phyloP scores from a whole-genome alignment of 2,113 vertebrate species.

The Rafetus swinhoei region DNA sequence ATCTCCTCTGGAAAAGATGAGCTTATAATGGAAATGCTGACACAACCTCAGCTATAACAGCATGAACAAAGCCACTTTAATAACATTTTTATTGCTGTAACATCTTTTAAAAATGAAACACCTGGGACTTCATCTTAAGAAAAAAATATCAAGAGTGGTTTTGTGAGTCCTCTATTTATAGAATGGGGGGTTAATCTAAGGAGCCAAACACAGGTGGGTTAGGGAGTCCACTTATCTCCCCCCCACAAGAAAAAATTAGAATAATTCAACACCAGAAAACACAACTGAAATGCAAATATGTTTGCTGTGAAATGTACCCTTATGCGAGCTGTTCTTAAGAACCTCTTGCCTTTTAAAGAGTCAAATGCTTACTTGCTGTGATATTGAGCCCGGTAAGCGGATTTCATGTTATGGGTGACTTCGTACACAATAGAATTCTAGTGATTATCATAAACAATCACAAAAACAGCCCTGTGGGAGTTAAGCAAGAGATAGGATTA shows the following conservation, averaged over 20 bases:
- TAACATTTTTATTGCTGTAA: constrained; percentile 73
- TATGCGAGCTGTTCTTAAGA: background rate
- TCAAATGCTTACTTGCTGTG: background rate
- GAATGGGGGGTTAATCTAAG: constrained; percentile 17
- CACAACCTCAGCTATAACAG: constrained; percentile 63
- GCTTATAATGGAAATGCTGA: constrained; percentile 71
- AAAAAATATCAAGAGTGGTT: constrained; percentile 19
- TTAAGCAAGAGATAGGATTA: background rate
- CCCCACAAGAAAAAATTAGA: background rate
- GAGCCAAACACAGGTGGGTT: background rate
- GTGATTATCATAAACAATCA: background rate
- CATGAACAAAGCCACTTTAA: constrained; percentile 70
- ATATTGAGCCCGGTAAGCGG: background rate
- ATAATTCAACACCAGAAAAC: background rate
- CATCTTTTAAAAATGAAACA: constrained; percentile 72
- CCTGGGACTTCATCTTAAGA: constrained; percentile 56
- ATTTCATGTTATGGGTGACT: background rate
- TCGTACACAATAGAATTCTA: background rate
- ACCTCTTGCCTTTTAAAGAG: background rate
- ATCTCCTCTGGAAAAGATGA: constrained; percentile 65
- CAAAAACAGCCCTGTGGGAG: background rate
- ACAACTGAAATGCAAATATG: background rate
- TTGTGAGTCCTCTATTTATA: background rate
- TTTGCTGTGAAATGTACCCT: background rate
- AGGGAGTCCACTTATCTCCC: background rate